These are phyloP conservation scores for Hylaeus anthracinus DNA, from an alignment of 1,140 invertebrate species.

Conservation along the genomic window DNA sequence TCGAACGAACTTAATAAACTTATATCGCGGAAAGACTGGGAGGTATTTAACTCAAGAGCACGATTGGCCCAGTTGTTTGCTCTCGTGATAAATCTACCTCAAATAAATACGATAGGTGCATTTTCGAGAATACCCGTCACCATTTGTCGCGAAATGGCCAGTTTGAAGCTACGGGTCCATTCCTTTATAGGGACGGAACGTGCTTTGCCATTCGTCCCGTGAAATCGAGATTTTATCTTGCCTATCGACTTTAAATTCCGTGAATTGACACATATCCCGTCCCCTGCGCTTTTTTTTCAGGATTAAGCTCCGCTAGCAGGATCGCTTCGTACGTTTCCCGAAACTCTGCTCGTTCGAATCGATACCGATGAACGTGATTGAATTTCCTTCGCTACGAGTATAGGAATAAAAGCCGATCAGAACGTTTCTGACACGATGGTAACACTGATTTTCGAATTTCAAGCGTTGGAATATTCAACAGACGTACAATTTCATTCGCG, in stretches of 20 bases:
- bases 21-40: neutral
- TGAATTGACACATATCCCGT: neutral
- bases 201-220: neutral
- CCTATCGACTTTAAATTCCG: conserved; percentile 2
- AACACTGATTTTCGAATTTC: neutral
- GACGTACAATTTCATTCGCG: neutral
- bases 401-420: neutral
- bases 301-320: neutral
- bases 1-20: conserved; percentile 9
- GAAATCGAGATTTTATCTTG: neutral
- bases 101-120: neutral
- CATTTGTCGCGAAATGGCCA: neutral
- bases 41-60: neutral
- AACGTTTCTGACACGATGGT: neutral
- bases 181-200: neutral
- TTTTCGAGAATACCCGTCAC: neutral
- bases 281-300: neutral
- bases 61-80: neutral
- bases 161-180: neutral
- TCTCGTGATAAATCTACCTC: neutral
- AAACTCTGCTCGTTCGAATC: neutral
- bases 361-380: neutral
- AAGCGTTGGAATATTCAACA: neutral
- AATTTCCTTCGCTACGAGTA: neutral
- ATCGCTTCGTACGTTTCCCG: neutral